These are phyloP conservation scores for Ataeniobius toweri DNA, from an alignment of 2,797 vertebrate species.

Conservation along the genomic window DNA sequence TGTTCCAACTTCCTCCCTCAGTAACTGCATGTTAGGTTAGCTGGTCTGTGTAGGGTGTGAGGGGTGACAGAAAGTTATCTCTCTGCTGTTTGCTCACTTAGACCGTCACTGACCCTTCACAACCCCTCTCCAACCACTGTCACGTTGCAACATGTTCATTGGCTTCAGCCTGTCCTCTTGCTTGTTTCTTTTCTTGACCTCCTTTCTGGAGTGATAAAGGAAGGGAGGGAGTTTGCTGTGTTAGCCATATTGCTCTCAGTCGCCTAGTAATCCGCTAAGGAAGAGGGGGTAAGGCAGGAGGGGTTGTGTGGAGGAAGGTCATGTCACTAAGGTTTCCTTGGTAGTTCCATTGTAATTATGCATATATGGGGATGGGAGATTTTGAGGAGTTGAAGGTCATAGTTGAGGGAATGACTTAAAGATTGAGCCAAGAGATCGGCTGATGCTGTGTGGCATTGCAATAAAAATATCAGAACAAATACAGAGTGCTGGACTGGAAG, in stretches of 20 bases:
- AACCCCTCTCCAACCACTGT: conserved; percentile 57
- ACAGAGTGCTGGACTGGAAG: not conserved
- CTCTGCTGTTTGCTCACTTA: conserved; percentile 44
- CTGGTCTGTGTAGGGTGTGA: conserved; percentile 11
- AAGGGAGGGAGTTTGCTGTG: conserved; percentile 28
- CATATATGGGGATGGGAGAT: conserved; percentile 36
- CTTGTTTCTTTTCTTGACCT: conserved; percentile 34
- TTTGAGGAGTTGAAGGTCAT: conserved; percentile 64
- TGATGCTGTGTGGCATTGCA: not conserved
- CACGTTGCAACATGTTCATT: conserved; percentile 76
- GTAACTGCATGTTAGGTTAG: not conserved
- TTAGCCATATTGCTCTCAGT: conserved; percentile 48
- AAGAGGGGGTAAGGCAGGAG: conserved; percentile 10
- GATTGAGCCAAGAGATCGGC: conserved; percentile 19
- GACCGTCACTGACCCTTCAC: conserved; percentile 64
- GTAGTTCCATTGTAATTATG: conserved; percentile 59
- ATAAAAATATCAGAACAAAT: not conserved
- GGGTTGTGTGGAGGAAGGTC: conserved; percentile 35
- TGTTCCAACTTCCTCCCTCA: not conserved
- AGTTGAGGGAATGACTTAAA: conserved; percentile 37
- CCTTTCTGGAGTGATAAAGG: conserved; percentile 17
- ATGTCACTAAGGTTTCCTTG: conserved; percentile 62
- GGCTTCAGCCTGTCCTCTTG: conserved; percentile 44
- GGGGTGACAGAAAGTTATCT: conserved; percentile 22
- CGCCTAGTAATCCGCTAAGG: conserved; percentile 48